Evolutionary conservation across 2,888 invertebrate genomes (phyloP).

Genomic region (Drosophila mimica): DNA sequence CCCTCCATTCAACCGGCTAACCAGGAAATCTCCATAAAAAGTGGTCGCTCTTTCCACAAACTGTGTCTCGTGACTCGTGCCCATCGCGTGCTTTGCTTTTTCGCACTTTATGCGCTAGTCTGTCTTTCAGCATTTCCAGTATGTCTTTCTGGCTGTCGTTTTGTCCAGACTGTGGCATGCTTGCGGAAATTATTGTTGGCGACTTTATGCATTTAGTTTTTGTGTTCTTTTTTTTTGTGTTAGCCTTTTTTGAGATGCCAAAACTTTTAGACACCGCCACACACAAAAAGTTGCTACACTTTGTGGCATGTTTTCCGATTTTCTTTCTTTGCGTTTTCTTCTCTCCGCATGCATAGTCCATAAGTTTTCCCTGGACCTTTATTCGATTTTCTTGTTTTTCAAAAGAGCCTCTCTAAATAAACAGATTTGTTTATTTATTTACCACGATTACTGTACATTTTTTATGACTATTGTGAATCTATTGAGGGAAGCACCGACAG

Average conservation of each 20-base stretch:
- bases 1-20: not conserved
- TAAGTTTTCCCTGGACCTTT: conserved; percentile 33
- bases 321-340: conserved; percentile 5
- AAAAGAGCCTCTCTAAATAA: conserved; percentile 22
- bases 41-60: conserved; percentile 15
- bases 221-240: conserved; percentile 6
- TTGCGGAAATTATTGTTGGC: conserved; percentile 74
- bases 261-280: conserved; percentile 47
- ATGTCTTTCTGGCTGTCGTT: conserved; percentile 19
- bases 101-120: conserved; percentile 50
- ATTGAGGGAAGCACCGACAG: conserved; percentile 32
- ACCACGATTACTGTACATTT: conserved; percentile 38
- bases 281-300: conserved; percentile 50
- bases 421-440: conserved; percentile 63
- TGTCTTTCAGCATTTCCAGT: conserved; percentile 37
- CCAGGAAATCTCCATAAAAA: conserved; percentile 39
- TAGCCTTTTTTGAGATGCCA: conserved; percentile 45
- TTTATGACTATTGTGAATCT: conserved; percentile 25
- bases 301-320: conserved; percentile 57
- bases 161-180: conserved; percentile 37
- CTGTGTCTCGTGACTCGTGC: conserved; percentile 18
- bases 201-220: conserved; percentile 59
- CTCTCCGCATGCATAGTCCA: conserved; percentile 20
- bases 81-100: conserved; percentile 23
- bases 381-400: conserved; percentile 25